Evolutionary conservation across 2,888 invertebrate genomes (phyloP).

Genomic region (Poecilobothrus nobilitatus): DNA sequence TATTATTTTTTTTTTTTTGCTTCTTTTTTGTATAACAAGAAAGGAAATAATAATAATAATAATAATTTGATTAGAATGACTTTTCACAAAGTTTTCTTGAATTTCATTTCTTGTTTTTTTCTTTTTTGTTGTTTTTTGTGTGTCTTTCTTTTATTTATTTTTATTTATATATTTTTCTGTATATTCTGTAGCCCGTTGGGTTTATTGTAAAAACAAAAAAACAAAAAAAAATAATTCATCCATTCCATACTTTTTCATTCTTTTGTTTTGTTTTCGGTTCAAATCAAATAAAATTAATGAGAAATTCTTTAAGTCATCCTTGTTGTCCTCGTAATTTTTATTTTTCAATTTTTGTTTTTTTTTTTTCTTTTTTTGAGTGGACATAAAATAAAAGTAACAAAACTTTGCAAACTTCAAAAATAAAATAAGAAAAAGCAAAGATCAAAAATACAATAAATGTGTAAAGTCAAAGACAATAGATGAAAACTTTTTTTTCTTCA

Average conservation of each 20-base stretch:
- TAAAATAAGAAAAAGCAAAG: too few relatives aligned
- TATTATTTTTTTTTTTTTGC: neutral
- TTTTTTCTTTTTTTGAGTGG: neutral
- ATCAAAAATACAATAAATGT: too few relatives aligned
- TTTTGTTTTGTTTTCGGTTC: neutral
- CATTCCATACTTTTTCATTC: neutral
- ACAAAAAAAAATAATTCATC: too few relatives aligned
- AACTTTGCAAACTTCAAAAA: too few relatives aligned
- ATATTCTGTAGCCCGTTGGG: too few relatives aligned
- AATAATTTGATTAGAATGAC: constrained; percentile 6
- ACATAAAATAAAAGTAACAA: neutral
- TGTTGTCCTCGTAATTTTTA: neutral
- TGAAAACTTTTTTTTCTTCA: too few relatives aligned
- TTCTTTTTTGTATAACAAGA: neutral
- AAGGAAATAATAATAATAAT: neutral
- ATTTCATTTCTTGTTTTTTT: neutral
- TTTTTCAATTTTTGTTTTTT: neutral
- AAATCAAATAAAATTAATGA: constrained; percentile 6
- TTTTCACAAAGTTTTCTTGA: neutral
- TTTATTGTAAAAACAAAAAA: too few relatives aligned
- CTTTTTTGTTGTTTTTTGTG: neutral
- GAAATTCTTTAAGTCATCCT: constrained; percentile 2
- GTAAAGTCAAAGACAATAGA: too few relatives aligned
- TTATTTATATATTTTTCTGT: too few relatives aligned
- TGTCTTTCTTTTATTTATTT: neutral